Evolutionary conservation across 1,140 invertebrate genomes (phyloP).

Genomic region (Orius laevigatus): DNA sequence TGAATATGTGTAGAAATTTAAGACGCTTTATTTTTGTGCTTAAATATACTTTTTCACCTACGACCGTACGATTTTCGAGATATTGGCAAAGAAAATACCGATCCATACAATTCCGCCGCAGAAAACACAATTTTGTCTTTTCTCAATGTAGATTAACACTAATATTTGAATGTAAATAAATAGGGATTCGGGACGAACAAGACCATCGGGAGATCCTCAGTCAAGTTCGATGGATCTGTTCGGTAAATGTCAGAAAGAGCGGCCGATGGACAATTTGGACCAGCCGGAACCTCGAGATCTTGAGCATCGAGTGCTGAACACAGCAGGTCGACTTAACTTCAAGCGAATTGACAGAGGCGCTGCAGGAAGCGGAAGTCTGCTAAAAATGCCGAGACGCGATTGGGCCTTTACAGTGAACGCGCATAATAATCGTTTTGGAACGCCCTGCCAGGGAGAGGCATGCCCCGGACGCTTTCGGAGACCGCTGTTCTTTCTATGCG

Average conservation of each 20-base stretch:
- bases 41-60: no score
- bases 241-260: conserved; percentile 38
- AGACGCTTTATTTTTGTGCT: no score
- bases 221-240: conserved; percentile 26
- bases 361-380: conserved; percentile 77
- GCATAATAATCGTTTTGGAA: conserved; percentile 90
- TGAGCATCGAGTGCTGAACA: conserved; percentile 73
- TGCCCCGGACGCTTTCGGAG: conserved; percentile 85
- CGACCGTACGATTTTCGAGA: no score
- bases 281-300: conserved; percentile 68
- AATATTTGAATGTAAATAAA: no score
- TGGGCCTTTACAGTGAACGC: conserved; percentile 91
- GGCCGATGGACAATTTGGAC: conserved; percentile 62
- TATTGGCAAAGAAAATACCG: no score
- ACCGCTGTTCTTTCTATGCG: no score
- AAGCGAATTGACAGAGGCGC: conserved; percentile 66
- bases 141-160: no score
- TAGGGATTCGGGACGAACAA: conserved; percentile 25
- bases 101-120: no score
- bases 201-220: conserved; percentile 24
- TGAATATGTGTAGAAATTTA: no score
- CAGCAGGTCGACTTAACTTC: conserved; percentile 68
- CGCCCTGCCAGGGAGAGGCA: conserved; percentile 89
- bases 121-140: no score
- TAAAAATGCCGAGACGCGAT: conserved; percentile 37